These are phyloP conservation scores for Metallyticus violacea DNA, from an alignment of 2,888 invertebrate genomes.

Conservation along the genomic window DNA sequence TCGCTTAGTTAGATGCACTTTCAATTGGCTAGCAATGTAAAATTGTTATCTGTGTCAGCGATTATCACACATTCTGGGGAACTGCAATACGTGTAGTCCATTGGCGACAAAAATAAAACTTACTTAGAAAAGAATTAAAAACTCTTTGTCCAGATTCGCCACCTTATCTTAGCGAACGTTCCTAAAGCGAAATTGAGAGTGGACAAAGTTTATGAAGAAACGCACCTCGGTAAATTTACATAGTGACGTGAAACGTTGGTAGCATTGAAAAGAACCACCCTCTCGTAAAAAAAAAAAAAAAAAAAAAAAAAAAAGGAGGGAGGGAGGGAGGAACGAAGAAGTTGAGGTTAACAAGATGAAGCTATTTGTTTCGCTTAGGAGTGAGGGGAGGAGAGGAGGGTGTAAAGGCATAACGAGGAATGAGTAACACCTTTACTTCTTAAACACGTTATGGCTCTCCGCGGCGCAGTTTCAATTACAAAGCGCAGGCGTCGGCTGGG, in stretches of 20 bases:
- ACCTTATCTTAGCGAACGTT: not conserved
- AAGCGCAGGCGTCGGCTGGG: not conserved
- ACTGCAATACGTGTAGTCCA: too few relatives aligned
- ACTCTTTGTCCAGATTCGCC: too few relatives aligned
- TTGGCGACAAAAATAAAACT: too few relatives aligned
- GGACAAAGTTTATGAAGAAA: not conserved
- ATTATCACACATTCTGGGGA: too few relatives aligned
- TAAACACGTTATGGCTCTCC: conserved; percentile 26
- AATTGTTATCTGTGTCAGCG: too few relatives aligned
- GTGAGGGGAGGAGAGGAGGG: not conserved
- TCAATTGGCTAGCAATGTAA: too few relatives aligned
- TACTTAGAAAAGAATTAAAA: too few relatives aligned
- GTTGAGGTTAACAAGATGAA: not conserved
- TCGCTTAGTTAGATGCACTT: too few relatives aligned
- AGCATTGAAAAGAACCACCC: not conserved
- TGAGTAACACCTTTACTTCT: conserved; percentile 18
- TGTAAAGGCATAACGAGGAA: not conserved
- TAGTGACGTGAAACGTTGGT: not conserved
- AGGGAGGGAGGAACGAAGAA: not conserved
- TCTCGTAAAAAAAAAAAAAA: not conserved
- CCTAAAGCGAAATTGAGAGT: not conserved
- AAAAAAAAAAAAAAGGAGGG: too few relatives aligned
- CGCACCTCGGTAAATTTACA: not conserved
- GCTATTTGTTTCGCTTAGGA: conserved; percentile 20
- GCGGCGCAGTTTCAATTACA: conserved; percentile 27